These are phyloP conservation scores for Cheirogaleus major DNA, from an alignment of 2,797 vertebrate species.

Conservation along the genomic window DNA sequence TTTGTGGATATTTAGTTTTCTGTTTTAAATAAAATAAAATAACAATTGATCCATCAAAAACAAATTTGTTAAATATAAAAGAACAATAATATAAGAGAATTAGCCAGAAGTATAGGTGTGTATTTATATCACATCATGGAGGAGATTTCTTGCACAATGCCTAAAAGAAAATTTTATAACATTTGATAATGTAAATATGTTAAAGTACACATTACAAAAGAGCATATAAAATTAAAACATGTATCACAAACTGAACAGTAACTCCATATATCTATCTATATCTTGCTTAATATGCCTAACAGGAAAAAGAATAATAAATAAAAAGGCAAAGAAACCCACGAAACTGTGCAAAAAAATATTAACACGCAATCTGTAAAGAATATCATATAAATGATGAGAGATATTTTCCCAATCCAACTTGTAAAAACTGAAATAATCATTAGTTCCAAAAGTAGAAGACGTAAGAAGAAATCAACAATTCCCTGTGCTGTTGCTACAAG, in stretches of 20 bases:
- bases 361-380: neutral
- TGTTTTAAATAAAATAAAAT: neutral
- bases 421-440: neutral
- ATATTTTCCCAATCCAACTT: neutral
- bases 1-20: neutral
- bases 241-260: neutral
- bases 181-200: neutral
- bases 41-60: neutral
- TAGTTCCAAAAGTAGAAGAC: neutral
- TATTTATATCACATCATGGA: neutral
- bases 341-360: neutral
- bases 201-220: neutral
- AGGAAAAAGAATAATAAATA: constrained; percentile 5
- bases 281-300: neutral
- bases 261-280: neutral
- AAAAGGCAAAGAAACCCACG: neutral
- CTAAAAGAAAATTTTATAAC: neutral
- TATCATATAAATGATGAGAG: neutral
- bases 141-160: neutral
- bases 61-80: neutral
- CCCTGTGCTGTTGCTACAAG: neutral
- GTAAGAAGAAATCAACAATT: neutral
- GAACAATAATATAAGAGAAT: neutral
- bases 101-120: neutral
- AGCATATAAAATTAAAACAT: neutral